Conservation (phyloP, 2,888 invertebrate species). For the Argyra leucocephala region DNA sequence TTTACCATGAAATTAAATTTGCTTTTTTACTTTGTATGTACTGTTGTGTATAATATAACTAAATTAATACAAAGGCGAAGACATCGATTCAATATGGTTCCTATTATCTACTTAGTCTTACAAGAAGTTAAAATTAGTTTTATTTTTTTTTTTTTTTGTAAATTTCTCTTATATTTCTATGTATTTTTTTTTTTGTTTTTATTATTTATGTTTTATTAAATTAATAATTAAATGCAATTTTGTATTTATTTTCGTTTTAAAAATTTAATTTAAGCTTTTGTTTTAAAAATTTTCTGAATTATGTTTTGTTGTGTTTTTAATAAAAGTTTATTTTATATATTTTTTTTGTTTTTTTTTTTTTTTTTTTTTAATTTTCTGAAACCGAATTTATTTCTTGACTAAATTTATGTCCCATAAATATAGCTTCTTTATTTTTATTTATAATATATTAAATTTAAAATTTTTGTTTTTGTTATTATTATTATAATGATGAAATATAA, state of each 20-base stretch:
- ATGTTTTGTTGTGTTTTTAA: neutral
- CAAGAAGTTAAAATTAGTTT: too few species aligned
- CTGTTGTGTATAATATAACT: too few species aligned
- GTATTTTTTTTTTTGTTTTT: too few species aligned
- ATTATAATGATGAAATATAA: neutral
- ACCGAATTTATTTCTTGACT: neutral
- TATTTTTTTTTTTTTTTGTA: too few species aligned
- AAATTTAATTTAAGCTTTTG: neutral
- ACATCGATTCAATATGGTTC: too few species aligned
- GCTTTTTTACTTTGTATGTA: too few species aligned
- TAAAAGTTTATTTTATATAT: neutral
- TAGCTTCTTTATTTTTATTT: neutral
- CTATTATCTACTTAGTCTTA: too few species aligned
- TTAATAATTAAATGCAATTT: neutral
- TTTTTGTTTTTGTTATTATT: neutral
- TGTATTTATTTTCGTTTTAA: neutral
- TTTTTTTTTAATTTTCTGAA: neutral
- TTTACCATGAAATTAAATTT: too few species aligned
- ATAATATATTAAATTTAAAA: neutral
- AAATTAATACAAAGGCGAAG: too few species aligned
- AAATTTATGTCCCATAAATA: conserved; percentile 2
- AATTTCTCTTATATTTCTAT: too few species aligned
- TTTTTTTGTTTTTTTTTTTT: neutral
- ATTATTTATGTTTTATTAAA: too few species aligned
- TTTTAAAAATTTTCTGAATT: neutral